phyloP scores from a whole-genome alignment of 2,113 vertebrate genomes.

The Cebidichthys violaceus region DNA sequence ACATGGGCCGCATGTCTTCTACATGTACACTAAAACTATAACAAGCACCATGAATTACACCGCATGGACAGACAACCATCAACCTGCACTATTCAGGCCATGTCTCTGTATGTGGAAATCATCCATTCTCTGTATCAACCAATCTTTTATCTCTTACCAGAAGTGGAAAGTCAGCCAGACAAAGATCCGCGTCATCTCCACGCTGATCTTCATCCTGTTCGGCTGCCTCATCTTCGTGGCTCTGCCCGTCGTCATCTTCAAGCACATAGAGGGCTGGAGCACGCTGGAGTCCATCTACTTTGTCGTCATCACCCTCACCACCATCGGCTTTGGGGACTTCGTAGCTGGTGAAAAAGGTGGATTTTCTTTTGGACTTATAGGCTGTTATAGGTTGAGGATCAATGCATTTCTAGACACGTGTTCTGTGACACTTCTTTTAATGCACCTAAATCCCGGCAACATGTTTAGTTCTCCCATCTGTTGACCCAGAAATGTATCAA shows the following conservation, averaged over 20 bases:
- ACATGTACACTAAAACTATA: neutral
- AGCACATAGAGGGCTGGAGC: conserved; percentile 98
- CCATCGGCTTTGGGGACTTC: conserved; percentile 98
- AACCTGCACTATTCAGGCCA: neutral
- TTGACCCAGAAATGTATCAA: neutral
- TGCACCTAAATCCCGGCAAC: neutral
- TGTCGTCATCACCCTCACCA: conserved; percentile 98
- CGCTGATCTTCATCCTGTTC: conserved; percentile 96
- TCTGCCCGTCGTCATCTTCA: conserved; percentile 95
- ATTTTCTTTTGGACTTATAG: neutral
- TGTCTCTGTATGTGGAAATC: neutral
- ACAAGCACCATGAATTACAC: neutral
- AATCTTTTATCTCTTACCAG: conserved; percentile 72
- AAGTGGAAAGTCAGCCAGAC: conserved; percentile 99
- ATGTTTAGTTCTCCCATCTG: neutral
- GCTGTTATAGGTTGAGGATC: no score
- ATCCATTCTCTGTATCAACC: neutral
- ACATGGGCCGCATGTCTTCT: neutral
- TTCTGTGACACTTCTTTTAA: neutral
- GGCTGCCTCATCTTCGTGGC: conserved; percentile 97
- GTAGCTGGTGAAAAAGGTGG: conserved; percentile 90
- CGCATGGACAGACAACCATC: neutral
- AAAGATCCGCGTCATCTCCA: conserved; percentile 98
- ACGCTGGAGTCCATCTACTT: conserved; percentile 98
- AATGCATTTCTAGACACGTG: conserved; percentile 20